A percentile compares a stretch with the other conserved stretches of the same genome.
These are phyloP conservation scores for Euclidia mi DNA, from an alignment of 2,888 invertebrate genomes.

Conservation along the genomic window DNA sequence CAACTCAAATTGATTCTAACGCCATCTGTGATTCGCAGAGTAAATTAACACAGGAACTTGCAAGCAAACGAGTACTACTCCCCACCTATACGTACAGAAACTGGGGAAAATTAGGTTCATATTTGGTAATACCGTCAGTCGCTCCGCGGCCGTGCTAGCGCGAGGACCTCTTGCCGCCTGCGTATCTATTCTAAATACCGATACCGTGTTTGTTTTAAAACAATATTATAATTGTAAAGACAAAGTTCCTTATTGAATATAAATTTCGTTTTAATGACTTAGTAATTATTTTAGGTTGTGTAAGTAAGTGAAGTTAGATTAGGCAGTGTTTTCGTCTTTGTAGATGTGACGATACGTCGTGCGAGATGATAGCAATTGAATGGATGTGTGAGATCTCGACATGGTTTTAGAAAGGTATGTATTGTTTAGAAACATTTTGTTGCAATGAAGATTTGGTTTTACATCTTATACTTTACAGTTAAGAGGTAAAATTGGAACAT, in stretches of 20 bases:
- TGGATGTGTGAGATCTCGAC: conserved; percentile 51
- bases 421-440: conserved; percentile 17
- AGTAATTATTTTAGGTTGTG: conserved; percentile 34
- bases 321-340: conserved; percentile 41
- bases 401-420: conserved; percentile 56
- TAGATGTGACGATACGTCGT: conserved; percentile 43
- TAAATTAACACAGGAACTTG: conserved; percentile 59
- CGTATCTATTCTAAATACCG: conserved; percentile 21
- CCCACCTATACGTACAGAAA: conserved; percentile 66
- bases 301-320: conserved; percentile 46
- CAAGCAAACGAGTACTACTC: conserved; percentile 56
- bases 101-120: conserved; percentile 78
- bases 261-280: conserved; percentile 31
- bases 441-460: too few relatives aligned
- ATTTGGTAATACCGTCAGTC: conserved; percentile 76
- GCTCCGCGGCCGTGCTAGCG: conserved; percentile 63
- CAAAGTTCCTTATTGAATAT: conserved; percentile 40
- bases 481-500: too few relatives aligned
- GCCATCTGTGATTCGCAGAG: conserved; percentile 61
- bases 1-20: conserved; percentile 29
- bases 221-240: conserved; percentile 36
- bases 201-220: conserved; percentile 59
- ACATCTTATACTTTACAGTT: too few relatives aligned
- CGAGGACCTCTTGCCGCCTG: conserved; percentile 50
- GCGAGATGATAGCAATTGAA: conserved; percentile 45